These are phyloP conservation scores for Erebia palarica DNA, from an alignment of 2,888 invertebrate genomes.

Conservation along the genomic window DNA sequence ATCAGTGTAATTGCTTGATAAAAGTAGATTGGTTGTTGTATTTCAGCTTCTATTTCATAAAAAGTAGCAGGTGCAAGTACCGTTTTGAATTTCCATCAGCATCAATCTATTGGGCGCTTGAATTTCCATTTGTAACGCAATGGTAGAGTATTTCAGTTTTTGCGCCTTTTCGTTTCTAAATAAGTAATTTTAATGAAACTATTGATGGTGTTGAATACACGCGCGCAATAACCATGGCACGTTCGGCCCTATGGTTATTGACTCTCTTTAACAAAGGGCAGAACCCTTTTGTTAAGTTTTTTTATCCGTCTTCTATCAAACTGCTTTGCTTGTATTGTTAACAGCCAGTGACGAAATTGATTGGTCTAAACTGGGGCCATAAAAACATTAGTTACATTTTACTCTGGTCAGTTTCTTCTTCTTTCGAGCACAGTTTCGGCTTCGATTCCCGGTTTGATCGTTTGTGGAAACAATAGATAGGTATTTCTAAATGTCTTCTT, in stretches of 20 bases:
- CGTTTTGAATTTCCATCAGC: constrained; percentile 35
- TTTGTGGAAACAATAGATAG: not conserved
- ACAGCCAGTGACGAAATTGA: constrained; percentile 18
- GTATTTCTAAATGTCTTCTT: not conserved
- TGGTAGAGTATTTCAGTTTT: constrained; percentile 11
- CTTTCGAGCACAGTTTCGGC: not conserved
- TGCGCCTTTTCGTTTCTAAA: constrained; percentile 9
- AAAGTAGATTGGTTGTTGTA: no score
- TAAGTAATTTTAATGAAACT: constrained; percentile 22
- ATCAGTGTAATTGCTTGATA: no score
- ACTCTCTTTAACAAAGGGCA: constrained; percentile 47
- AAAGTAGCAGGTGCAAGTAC: not conserved
- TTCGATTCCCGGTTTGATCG: not conserved
- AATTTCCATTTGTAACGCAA: constrained; percentile 8
- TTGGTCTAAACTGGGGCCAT: not conserved
- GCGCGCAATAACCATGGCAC: constrained; percentile 59
- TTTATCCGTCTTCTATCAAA: constrained; percentile 16
- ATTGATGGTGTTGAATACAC: constrained; percentile 37
- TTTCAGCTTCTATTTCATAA: not conserved
- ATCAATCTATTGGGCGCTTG: not conserved
- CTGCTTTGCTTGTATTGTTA: constrained; percentile 10
- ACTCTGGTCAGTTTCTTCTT: not conserved
- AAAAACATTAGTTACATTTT: not conserved
- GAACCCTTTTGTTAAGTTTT: constrained; percentile 31
- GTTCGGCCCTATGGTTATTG: constrained; percentile 63